Conservation (phyloP, 2,888 invertebrate genomes). For the Plebejus anna region DNA sequence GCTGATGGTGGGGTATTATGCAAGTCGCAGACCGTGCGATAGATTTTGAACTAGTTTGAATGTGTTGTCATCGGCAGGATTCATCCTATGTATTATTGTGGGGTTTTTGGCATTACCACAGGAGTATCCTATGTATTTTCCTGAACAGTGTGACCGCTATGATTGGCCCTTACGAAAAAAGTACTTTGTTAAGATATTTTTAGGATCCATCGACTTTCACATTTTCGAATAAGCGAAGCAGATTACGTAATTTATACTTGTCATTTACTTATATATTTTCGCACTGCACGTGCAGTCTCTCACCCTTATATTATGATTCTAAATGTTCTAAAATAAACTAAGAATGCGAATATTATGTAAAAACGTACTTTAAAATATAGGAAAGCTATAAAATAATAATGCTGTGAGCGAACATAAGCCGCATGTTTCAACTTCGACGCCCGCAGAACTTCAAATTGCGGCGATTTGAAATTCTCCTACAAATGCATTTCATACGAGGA, state of each 20-base stretch:
- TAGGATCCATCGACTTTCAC: no score
- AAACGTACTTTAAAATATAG: not conserved
- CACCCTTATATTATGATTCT: not conserved
- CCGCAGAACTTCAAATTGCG: not conserved
- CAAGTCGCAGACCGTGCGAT: not conserved
- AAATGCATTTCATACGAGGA: not conserved
- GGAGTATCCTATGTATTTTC: no score
- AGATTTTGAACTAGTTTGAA: not conserved
- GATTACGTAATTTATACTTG: no score
- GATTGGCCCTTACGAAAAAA: no score
- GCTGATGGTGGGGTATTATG: not conserved
- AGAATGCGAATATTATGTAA: not conserved
- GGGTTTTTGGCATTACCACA: no score
- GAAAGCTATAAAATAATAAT: not conserved
- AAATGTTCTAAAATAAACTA: not conserved
- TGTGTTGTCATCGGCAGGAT: not conserved
- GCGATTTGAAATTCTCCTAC: slow-evolving; percentile 14
- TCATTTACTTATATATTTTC: no score
- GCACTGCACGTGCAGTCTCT: not conserved
- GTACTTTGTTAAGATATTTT: no score
- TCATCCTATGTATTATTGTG: not conserved
- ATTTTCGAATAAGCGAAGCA: no score
- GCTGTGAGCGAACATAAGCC: not conserved
- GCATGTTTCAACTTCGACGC: not conserved
- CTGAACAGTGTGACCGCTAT: no score